phyloP scores from a whole-genome alignment of 2,113 vertebrate species.

The Tragelaphus strepsiceros region DNA sequence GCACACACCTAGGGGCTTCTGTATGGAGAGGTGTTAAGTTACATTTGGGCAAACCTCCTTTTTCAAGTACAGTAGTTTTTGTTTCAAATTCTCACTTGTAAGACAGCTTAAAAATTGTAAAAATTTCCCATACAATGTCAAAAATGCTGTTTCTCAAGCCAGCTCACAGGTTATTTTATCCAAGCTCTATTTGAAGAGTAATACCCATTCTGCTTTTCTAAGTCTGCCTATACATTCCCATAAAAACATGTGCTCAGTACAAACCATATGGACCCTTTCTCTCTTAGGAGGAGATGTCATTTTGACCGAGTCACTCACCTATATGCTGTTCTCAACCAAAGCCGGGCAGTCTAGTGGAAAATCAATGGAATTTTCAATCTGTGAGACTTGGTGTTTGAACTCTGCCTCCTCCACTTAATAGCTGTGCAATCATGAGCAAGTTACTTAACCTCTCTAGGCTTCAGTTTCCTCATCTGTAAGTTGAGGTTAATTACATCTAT shows the following conservation, averaged over 20 bases:
- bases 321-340: conserved; percentile 20
- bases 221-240: conserved; percentile 11
- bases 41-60: background rate
- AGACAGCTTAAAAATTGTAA: background rate
- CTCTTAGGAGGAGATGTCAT: background rate
- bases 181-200: background rate
- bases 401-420: conserved; percentile 3
- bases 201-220: conserved; percentile 4
- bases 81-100: conserved; percentile 51
- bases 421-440: background rate
- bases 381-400: conserved; percentile 18
- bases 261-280: conserved; percentile 27
- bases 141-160: background rate
- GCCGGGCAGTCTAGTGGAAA: background rate
- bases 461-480: conserved; percentile 33
- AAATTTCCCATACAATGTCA: conserved; percentile 28
- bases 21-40: background rate
- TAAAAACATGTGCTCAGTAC: conserved; percentile 21
- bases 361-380: conserved; percentile 8
- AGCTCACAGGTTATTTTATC: conserved; percentile 8
- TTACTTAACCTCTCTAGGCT: conserved; percentile 33
- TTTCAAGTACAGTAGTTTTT: background rate
- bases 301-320: background rate
- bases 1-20: conserved; percentile 9
- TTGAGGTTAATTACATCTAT: conserved; percentile 21